These are phyloP conservation scores for Thryonomys swinderianus DNA, from an alignment of 2,113 vertebrate species.

Conservation along the genomic window DNA sequence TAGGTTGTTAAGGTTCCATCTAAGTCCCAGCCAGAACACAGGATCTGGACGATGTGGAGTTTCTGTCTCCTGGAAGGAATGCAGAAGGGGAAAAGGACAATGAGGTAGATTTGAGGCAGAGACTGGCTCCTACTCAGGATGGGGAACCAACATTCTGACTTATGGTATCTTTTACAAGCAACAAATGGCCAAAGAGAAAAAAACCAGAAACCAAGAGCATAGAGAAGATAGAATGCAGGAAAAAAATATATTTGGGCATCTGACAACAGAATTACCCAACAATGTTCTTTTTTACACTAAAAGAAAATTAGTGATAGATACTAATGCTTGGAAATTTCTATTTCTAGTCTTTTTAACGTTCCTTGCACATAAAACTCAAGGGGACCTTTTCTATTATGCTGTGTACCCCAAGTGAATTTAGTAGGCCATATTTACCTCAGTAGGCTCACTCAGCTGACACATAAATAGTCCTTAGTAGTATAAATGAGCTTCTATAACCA, in stretches of 20 bases:
- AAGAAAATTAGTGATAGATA: background rate
- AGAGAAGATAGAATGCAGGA: background rate
- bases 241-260: no score
- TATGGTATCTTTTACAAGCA: background rate
- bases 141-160: no score
- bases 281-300: background rate
- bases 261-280: background rate
- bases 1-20: background rate
- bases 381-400: background rate
- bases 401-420: background rate
- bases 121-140: background rate
- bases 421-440: fast-evolving
- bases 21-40: background rate
- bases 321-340: background rate
- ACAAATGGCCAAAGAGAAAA: background rate
- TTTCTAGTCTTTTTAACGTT: background rate
- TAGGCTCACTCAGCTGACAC: no score
- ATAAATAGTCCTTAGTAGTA: background rate
- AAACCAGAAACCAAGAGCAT: background rate
- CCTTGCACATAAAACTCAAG: background rate
- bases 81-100: no score
- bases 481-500: background rate
- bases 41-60: background rate
- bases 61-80: background rate
- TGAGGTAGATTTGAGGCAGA: background rate